Base-by-base conservation (phyloP, 1,140 invertebrate species). In the Scaptomyza hsui region DNA sequence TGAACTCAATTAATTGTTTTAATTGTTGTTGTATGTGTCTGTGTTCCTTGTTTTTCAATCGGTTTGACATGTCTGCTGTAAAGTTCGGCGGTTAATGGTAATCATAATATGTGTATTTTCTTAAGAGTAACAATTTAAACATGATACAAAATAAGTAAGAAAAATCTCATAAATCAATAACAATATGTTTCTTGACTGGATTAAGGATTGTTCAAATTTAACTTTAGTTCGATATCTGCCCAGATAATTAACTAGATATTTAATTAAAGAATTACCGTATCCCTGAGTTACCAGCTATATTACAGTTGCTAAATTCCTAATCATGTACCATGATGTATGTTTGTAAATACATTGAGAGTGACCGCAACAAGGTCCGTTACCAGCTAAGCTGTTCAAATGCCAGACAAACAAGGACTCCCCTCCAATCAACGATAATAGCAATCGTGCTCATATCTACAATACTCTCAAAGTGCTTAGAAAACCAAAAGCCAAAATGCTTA, bases 381-480 rank as follows among this genome's bases (percentile, higher is more conserved):
- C 42, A 44, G 41, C 39, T 82, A 41, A 73, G 70, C 57, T 61
- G 55, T 49, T 65, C 81, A 70, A 74, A 86, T 86, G 73, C 51
- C 81, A 80, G 73, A 64, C 80, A 80, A 86, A 85, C 80, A 85
- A 64, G 65, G 81, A 53, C 44, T 26, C 45, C 56, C 53, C 77
- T 77, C 65, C 81, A 86, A 85, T 85, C 82, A 81, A 86, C 64
- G 77, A 77, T 85, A 85, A 86, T 86, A 65, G 81, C 77, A 86
- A 85, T 62, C 53, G 72, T 68, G 35, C 26, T 61, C 52, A 24
- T 52, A 12, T 63, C 73, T 53, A 60, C 42, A 59, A 71, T 67
- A 35, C 61, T 15, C 73, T 71, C 73, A 75, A 78, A 78, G 65
- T 81, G 81, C 82, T 85, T 80, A 47, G 70, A 68, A 86, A 81